These are phyloP conservation scores for Eurystomus gularis DNA, from an alignment of 2,113 vertebrate species.

Conservation along the genomic window DNA sequence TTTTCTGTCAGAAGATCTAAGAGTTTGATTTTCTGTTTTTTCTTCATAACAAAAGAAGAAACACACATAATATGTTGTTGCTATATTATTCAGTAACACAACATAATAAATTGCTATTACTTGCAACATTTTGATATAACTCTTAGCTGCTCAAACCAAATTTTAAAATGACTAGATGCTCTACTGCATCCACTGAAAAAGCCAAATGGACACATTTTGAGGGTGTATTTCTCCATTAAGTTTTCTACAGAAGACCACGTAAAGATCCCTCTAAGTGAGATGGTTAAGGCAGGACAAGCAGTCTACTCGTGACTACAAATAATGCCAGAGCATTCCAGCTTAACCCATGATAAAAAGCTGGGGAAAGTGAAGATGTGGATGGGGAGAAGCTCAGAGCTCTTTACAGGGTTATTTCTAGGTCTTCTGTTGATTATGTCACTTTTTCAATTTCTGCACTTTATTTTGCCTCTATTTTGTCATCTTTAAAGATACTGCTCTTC, in stretches of 20 bases:
- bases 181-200: neutral
- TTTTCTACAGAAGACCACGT: neutral
- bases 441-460: neutral
- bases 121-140: neutral
- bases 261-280: neutral
- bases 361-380: neutral
- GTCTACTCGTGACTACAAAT: neutral
- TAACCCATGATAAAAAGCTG: neutral
- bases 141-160: neutral
- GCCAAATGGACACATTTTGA: neutral
- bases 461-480: neutral
- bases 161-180: neutral
- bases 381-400: neutral
- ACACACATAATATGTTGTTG: neutral
- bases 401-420: neutral
- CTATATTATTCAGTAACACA: neutral
- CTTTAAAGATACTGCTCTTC: neutral
- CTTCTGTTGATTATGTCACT: neutral
- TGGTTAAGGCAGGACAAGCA: neutral
- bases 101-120: neutral
- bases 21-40: constrained; percentile 83
- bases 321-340: neutral
- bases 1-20: constrained; percentile 63
- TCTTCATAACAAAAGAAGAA: constrained; percentile 67
- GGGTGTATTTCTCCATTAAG: neutral